Conservation (phyloP, 2,113 vertebrate genomes). For the Beaufortia kweichowensis region DNA sequence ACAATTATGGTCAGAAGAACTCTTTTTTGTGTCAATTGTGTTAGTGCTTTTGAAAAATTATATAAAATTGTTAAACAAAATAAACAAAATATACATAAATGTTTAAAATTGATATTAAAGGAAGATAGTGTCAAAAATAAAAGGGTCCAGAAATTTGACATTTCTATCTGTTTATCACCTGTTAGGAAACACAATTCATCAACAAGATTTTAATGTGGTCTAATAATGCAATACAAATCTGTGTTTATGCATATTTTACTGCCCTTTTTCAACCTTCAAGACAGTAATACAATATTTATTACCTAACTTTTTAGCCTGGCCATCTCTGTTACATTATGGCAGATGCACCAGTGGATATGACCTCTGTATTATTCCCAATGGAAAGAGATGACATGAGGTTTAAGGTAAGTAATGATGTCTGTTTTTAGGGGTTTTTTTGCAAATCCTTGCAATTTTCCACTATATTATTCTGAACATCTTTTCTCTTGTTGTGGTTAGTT, state of each 20-base stretch:
- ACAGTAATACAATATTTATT: slow-evolving; percentile 59
- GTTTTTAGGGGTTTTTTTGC: slow-evolving; percentile 31
- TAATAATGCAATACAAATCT: slow-evolving; percentile 20
- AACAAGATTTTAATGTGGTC: not conserved
- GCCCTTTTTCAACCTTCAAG: slow-evolving; percentile 4
- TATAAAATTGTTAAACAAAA: no score
- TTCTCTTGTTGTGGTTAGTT: slow-evolving; percentile 46
- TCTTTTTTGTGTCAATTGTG: no score
- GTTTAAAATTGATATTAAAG: no score
- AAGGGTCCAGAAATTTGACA: no score
- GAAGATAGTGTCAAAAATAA: no score
- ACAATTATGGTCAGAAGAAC: no score
- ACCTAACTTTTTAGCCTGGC: slow-evolving; percentile 52
- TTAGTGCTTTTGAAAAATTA: no score
- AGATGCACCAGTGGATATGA: slow-evolving; percentile 65
- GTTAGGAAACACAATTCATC: not conserved
- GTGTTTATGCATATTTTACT: not conserved
- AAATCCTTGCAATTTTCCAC: no score
- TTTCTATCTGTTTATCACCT: slow-evolving; percentile 40
- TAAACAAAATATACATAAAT: no score
- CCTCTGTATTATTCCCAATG: slow-evolving; percentile 60
- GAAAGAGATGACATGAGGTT: slow-evolving; percentile 52
- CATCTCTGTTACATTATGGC: slow-evolving; percentile 61
- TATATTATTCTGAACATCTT: slow-evolving; percentile 48
- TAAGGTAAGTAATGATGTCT: slow-evolving; percentile 36